Base-by-base conservation (phyloP, 2,888 invertebrate genomes). In the Caenorhabditis plicata region DNA sequence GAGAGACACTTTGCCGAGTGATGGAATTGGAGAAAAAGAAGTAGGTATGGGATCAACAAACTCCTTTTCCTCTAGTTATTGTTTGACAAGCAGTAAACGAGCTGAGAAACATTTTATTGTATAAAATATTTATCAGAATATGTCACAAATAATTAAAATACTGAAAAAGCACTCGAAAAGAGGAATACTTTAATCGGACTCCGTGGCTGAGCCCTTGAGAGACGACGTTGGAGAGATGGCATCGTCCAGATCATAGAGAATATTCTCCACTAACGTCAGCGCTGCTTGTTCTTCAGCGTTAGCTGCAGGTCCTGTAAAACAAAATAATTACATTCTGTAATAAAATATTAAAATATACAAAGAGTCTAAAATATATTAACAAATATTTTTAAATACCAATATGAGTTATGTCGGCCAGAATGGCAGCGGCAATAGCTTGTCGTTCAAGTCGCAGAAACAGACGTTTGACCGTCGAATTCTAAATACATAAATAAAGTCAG, bases 401-500 rank as follows among this genome's bases (percentile, higher is more conserved):
- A 8, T 39, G 20, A 39, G 19, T n/a, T 22, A 39, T 15, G 23
- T 39, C 39, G 19, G 39, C 39, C 7, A 39, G 39, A 39, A 39
- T 39, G 23, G 20, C 19, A 39, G 23, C 20, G 23, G 39, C 39
- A 22, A 22, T 39, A n/a, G 23, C 23, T 22, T 39, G 39, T 39
- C 39, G 39, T 39, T 39, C 39, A 7, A 39, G 39, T 39, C 39
- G 39, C 20, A 19, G 39, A 22, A 39, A 19, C 20, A 39, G 19
- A 8, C 39, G 19, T 22, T 22, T 22, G 19, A 22, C n/a, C 39
- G 39, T 22, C 20, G 39, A 39, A 39, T 22, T 19, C 39, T 39
- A 39, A 39, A 39, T 39, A 39, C 39, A 39, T n/a, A n/a, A n/a
- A n/a, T n/a, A 39, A 8, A 39, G 19, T 39, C 39, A 39, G 39